Conservation (phyloP, 2,113 vertebrate species). For the Ranitomeya imitator region DNA sequence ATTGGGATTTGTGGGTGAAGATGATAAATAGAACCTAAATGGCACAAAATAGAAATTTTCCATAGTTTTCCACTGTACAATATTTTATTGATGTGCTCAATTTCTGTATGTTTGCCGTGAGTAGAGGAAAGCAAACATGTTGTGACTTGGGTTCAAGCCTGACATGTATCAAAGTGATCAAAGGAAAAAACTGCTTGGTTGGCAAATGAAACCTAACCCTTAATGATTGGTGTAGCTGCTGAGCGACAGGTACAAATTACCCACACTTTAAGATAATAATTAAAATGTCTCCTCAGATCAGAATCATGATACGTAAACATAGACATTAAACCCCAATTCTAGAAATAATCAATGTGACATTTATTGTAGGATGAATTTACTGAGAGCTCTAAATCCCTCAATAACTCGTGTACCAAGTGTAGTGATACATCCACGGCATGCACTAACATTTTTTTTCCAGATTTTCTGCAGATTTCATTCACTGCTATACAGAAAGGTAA, state of each 20-base stretch:
- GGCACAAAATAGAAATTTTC: not conserved
- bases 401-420: no score
- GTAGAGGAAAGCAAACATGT: slow-evolving; percentile 5
- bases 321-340: not conserved
- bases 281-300: not conserved
- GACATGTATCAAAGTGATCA: slow-evolving; percentile 42
- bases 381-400: no score
- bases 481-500: no score
- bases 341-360: not conserved
- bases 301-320: not conserved
- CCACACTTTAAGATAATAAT: not conserved
- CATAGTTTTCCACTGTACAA: not conserved
- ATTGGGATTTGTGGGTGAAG: not conserved
- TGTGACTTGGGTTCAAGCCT: slow-evolving; percentile 15
- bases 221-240: slow-evolving; percentile 3
- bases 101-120: not conserved
- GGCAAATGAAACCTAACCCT: slow-evolving; percentile 25
- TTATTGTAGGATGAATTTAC: not conserved
- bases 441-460: no score
- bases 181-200: not conserved
- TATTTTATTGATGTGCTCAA: not conserved
- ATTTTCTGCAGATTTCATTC: no score
- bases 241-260: slow-evolving; percentile 29
- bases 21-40: not conserved
- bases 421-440: no score